Base-by-base conservation (phyloP, 2,888 invertebrate species). In the Acleris sparsana region DNA sequence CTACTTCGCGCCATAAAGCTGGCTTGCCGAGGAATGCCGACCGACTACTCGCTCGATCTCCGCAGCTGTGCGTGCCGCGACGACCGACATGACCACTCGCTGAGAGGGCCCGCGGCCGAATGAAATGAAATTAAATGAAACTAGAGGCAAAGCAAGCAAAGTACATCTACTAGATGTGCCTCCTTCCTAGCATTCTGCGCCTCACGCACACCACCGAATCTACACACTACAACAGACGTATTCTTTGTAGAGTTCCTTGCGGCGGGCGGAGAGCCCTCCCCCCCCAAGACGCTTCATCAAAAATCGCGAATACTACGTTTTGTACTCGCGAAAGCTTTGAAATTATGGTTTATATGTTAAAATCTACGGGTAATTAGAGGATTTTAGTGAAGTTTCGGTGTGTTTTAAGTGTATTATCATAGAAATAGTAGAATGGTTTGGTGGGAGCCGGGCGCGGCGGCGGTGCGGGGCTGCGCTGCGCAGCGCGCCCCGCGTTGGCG, bases 1-100 rank as follows among this genome's bases (percentile, higher is more conserved):
- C 79, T 82, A 85, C 85, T 88, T 90, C 87, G 88, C 89, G 86
- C 90, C 86, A 88, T 88, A 89, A 89, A 80, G 46, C 80, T 51
- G 61, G 80, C 78, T 75, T 81, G 69, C 83, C 79, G 69, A 76
- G 91, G 91, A 92, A 92, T 92, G 92, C 80, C 86, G 89, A 87
- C 84, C 69, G 84, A 85, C 89, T 80, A 17, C 83, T 84, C 39
- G 13, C 1, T 73, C 83, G 83, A 84, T 81, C 77, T 82, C 76
- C 77, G 78, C 80, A 74, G 78, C 74, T 72, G 75, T 72, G 75
- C 73, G 70, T 71, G 73, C 69, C 74, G 75, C 78, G 79, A 80
- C 77, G 78, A 80, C 78, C 77, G 79, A 82, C 82, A 73, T 74
- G 77, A 80, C 70, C 70, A 75, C 83, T 72, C 74, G 74, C 73